Percentiles rank a stretch among this genome's conserved stretches.
phyloP scores from a whole-genome alignment of 2,888 invertebrate species.

The Diabrotica balteata region DNA sequence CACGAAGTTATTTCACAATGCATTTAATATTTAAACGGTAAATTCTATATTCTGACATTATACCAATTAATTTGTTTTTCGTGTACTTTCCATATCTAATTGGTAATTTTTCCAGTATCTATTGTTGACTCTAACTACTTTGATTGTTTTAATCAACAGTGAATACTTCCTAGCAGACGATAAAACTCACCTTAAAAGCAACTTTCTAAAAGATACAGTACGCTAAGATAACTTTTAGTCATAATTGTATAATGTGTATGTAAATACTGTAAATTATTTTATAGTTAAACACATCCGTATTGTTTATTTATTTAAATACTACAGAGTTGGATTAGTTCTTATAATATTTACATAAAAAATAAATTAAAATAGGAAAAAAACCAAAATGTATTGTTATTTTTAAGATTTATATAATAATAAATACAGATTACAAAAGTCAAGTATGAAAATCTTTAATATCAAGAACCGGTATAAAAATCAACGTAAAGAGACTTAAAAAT shows the following conservation, averaged over 20 bases:
- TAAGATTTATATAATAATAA: too few species aligned
- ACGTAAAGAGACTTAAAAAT: too few species aligned
- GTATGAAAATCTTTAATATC: too few species aligned
- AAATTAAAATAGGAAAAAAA: too few species aligned
- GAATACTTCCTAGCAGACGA: neutral
- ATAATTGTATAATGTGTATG: slow-evolving; percentile 14
- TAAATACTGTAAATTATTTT: slow-evolving; percentile 10
- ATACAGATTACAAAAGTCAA: too few species aligned
- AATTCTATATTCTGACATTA: neutral
- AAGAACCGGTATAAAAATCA: too few species aligned
- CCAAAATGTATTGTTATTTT: too few species aligned
- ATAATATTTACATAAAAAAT: too few species aligned
- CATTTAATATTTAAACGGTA: too few species aligned
- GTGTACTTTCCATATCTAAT: neutral
- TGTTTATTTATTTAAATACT: neutral
- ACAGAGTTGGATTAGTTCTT: too few species aligned
- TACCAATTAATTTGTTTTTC: neutral
- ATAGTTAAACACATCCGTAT: slow-evolving; percentile 6
- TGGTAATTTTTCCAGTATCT: slow-evolving; percentile 1
- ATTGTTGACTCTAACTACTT: neutral
- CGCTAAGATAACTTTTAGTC: slow-evolving; percentile 3
- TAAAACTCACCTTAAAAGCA: slow-evolving; percentile 2
- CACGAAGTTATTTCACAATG: too few species aligned
- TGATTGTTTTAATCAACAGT: slow-evolving; percentile 2
- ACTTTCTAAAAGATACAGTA: slow-evolving; percentile 9